A percentile compares a stretch with the other conserved stretches of the same genome.
These are phyloP conservation scores for Leuciscus idus DNA, from an alignment of 2,113 vertebrate species.

Conservation along the genomic window DNA sequence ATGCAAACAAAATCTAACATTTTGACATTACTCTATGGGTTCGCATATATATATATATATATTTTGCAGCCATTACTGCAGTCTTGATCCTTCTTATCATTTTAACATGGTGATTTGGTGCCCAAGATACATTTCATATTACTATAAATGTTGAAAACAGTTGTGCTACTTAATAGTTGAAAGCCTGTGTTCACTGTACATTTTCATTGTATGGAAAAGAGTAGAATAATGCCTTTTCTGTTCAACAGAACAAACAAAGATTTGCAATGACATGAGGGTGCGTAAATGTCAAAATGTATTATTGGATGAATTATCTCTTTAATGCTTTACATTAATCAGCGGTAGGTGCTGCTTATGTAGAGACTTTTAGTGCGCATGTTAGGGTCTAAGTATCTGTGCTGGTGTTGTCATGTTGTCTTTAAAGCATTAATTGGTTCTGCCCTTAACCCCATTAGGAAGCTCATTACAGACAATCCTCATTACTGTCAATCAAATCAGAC, in stretches of 20 bases:
- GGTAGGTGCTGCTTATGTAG: background rate
- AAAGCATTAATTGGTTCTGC: constrained; percentile 39
- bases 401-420: constrained; percentile 39
- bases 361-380: background rate
- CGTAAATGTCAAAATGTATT: too few species aligned
- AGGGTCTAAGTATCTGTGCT: constrained; percentile 16
- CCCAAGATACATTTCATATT: background rate
- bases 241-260: too few species aligned
- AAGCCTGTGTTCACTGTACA: background rate
- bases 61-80: background rate
- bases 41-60: background rate
- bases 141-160: background rate
- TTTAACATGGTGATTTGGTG: background rate
- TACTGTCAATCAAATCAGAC: constrained; percentile 42
- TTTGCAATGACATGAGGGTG: too few species aligned
- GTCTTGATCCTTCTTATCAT: background rate
- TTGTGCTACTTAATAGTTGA: background rate
- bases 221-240: background rate
- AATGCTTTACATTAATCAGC: background rate
- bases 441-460: constrained; percentile 39
- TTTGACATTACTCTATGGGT: background rate
- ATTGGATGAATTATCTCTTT: too few species aligned
- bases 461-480: constrained; percentile 52
- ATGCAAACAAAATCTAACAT: background rate
- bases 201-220: background rate